A percentile compares a stretch with the other conserved stretches of the same genome.
Evolutionary conservation across 2,113 vertebrate species (phyloP).

Genomic region (Nyctibius bracteatus): DNA sequence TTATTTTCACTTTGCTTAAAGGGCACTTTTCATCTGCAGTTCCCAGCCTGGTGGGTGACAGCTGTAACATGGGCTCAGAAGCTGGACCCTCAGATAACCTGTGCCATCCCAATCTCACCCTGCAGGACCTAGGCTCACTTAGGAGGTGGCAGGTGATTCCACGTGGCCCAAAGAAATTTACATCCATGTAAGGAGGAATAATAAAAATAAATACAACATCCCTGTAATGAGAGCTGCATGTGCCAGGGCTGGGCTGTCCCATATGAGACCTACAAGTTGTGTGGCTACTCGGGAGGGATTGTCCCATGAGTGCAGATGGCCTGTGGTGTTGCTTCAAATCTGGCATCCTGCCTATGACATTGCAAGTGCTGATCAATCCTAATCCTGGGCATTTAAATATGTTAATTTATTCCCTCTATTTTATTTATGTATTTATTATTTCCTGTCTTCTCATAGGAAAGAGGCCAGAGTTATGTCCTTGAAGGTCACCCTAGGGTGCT

Average conservation of each 20-base stretch:
- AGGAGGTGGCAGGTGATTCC: neutral
- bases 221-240: neutral
- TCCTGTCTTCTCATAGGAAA: neutral
- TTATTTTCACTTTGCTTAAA: conserved; percentile 42
- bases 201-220: rapidly evolving
- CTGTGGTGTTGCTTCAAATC: neutral
- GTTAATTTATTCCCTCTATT: neutral
- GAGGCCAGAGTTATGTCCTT: neutral
- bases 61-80: neutral
- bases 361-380: neutral
- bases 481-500: neutral
- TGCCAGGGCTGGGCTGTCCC: neutral
- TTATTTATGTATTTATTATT: neutral
- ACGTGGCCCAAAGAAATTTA: neutral
- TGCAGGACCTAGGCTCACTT: neutral
- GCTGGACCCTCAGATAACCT: neutral
- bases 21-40: conserved; percentile 7
- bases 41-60: conserved; percentile 4
- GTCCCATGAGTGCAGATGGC: neutral
- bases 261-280: too few species aligned
- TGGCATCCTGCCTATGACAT: neutral
- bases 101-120: neutral
- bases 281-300: neutral
- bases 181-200: neutral
- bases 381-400: neutral